A percentile compares a stretch with the other conserved stretches of the same genome.
These are phyloP conservation scores for Calonectris borealis DNA, from an alignment of 2,113 vertebrate species.

Conservation along the genomic window DNA sequence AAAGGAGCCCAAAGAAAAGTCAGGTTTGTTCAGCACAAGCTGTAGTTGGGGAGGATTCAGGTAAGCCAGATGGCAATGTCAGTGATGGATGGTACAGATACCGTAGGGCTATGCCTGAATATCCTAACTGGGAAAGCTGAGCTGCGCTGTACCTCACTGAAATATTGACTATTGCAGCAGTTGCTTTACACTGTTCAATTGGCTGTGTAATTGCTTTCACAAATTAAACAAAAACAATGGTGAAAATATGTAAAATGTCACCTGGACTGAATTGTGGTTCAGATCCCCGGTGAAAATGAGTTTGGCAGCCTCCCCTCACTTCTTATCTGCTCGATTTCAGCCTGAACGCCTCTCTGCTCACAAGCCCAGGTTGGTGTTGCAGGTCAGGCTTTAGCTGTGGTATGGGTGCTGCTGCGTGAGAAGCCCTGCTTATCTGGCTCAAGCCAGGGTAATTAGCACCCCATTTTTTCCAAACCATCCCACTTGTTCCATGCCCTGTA, in stretches of 20 bases:
- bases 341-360: not conserved
- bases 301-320: not conserved
- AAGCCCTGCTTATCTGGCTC: not conserved
- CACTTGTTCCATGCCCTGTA: not conserved
- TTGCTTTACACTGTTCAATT: conserved; percentile 63
- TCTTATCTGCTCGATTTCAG: not conserved
- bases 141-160: conserved; percentile 5
- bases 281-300: not conserved
- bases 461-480: not conserved
- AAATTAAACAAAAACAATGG: conserved; percentile 58
- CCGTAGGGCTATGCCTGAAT: conserved; percentile 20
- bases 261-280: conserved; percentile 38
- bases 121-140: conserved; percentile 18
- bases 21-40: conserved; percentile 17
- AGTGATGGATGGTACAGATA: conserved; percentile 52
- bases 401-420: not conserved
- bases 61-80: conserved; percentile 61
- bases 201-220: conserved; percentile 62
- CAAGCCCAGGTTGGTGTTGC: not conserved
- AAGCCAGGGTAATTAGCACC: not conserved
- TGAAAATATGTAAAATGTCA: conserved; percentile 56
- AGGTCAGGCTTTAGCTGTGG: not conserved
- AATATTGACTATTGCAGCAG: conserved; percentile 52
- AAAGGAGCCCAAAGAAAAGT: not conserved
- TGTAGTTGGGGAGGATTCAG: conserved; percentile 41